A percentile compares a stretch with the other conserved stretches of the same genome.
phyloP scores from a whole-genome alignment of 2,113 vertebrate genomes.

The Varanus komodoensis region DNA sequence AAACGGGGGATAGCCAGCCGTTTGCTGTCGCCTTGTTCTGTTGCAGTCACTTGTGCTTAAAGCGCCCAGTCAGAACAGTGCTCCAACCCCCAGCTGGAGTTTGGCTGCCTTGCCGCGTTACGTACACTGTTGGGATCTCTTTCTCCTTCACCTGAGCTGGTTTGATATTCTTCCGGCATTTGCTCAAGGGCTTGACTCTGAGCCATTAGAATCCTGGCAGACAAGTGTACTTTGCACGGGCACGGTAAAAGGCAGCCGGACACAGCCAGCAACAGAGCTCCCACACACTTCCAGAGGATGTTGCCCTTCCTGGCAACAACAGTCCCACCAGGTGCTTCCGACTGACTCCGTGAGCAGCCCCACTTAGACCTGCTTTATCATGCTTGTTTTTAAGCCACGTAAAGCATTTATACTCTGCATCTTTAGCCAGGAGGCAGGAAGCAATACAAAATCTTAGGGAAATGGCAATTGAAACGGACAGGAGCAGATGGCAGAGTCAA shows the following conservation, averaged over 20 bases:
- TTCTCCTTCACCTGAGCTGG: not conserved
- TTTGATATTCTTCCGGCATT: too few relatives aligned
- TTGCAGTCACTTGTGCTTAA: fast-evolving
- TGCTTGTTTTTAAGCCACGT: not conserved
- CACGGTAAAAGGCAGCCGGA: not conserved
- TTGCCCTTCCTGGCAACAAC: not conserved
- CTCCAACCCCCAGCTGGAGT: not conserved
- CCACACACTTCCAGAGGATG: not conserved
- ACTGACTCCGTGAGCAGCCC: not conserved
- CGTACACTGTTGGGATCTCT: not conserved
- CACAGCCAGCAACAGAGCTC: not conserved
- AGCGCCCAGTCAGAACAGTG: not conserved
- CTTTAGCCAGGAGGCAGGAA: not conserved
- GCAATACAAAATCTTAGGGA: not conserved
- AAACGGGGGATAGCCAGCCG: not conserved
- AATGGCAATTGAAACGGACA: not conserved
- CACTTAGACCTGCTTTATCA: not conserved
- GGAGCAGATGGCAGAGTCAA: not conserved
- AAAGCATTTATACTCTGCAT: not conserved
- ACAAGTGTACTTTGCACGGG: not conserved
- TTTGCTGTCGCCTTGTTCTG: not conserved
- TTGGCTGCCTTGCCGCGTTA: not conserved
- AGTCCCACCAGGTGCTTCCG: too few relatives aligned
- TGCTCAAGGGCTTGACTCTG: too few relatives aligned
- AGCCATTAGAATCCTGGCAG: not conserved